Conservation (phyloP, 2,113 vertebrate genomes). For the Callaeas wilsoni region DNA sequence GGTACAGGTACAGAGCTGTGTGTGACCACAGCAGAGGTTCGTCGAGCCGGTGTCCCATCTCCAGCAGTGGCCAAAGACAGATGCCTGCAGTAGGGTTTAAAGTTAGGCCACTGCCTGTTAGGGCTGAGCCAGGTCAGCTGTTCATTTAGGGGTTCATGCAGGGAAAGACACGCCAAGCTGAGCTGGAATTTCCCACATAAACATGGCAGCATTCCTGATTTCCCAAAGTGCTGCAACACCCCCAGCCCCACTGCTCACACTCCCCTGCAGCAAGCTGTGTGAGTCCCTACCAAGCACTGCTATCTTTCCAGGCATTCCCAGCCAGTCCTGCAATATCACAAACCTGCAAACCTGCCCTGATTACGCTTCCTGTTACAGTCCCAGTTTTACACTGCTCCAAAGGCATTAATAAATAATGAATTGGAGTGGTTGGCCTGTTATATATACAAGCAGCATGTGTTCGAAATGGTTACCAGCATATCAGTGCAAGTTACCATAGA, state of each 20-base stretch:
- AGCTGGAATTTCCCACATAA: neutral
- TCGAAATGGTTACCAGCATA: neutral
- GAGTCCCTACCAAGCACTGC: neutral
- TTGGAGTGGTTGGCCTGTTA: neutral
- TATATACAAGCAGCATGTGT: slow-evolving; percentile 15
- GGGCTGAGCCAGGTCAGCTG: neutral
- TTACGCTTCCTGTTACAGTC: neutral
- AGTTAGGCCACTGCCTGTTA: neutral
- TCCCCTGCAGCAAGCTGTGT: neutral
- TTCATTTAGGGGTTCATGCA: neutral
- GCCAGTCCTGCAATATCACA: neutral
- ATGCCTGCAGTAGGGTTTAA: neutral
- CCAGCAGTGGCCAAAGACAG: neutral
- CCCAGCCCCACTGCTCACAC: neutral
- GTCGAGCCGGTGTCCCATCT: neutral
- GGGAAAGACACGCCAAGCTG: fast-evolving
- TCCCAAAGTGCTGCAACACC: neutral
- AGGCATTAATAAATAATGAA: slow-evolving; percentile 33
- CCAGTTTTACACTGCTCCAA: neutral
- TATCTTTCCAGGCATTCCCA: neutral
- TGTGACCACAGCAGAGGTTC: neutral
- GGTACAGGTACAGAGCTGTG: neutral
- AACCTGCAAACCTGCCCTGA: neutral
- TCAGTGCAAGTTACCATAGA: neutral
- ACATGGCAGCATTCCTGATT: neutral